Evolutionary conservation across 2,797 vertebrate genomes (phyloP).

Genomic region (Acanthurus lineatus): DNA sequence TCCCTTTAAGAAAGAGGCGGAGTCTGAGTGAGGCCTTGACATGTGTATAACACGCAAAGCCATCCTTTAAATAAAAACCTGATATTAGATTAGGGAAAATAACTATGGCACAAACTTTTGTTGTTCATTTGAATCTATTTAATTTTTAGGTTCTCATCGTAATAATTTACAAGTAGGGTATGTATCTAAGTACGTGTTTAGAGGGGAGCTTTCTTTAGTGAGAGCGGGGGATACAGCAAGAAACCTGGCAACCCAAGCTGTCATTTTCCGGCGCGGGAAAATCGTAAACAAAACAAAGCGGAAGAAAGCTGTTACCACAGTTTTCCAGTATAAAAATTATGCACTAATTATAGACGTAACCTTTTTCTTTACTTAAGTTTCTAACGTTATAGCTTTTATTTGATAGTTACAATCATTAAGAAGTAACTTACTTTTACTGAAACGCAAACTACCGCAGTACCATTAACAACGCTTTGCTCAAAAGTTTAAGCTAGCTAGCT

Average conservation of each 20-base stretch:
- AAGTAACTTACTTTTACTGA: not conserved
- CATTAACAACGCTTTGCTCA: not conserved
- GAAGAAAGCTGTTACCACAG: not conserved
- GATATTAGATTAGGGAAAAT: rapidly evolving
- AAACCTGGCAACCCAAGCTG: conserved; percentile 60
- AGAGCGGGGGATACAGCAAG: not conserved
- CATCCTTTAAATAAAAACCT: rapidly evolving
- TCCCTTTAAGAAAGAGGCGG: conserved; percentile 41
- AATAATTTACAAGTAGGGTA: no score
- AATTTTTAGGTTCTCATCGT: rapidly evolving
- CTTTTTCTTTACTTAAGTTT: rapidly evolving
- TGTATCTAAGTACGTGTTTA: not conserved
- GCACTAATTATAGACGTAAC: not conserved
- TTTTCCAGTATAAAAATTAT: not conserved
- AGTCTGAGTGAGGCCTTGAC: not conserved
- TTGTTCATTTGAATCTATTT: no score
- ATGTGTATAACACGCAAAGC: not conserved
- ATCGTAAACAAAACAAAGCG: conserved; percentile 52
- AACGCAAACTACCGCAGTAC: rapidly evolving
- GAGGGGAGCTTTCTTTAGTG: rapidly evolving
- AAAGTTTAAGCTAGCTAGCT: not conserved
- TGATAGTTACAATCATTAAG: not conserved
- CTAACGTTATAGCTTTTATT: not conserved
- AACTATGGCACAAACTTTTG: not conserved
- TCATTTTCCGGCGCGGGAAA: conserved; percentile 72